Conservation (phyloP, 2,113 vertebrate species). For the Pelmatolapia mariae region DNA sequence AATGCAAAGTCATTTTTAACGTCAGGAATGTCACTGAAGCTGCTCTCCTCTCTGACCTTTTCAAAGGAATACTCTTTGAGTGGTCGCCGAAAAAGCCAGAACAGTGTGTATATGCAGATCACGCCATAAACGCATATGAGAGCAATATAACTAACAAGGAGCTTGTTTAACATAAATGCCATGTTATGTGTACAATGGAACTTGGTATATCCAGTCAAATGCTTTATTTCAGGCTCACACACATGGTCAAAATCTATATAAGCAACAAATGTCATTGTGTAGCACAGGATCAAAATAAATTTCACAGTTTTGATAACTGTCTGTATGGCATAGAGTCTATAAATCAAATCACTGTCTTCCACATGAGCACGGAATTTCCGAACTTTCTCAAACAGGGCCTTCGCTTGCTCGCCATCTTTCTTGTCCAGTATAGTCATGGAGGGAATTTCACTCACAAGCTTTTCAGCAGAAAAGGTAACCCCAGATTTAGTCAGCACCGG, state of each 20-base stretch:
- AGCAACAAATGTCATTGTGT: constrained; percentile 92
- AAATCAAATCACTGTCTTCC: constrained; percentile 96
- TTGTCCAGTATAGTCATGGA: constrained; percentile 97
- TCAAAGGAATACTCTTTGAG: constrained; percentile 98
- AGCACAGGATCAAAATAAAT: constrained; percentile 94
- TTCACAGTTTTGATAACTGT: constrained; percentile 96
- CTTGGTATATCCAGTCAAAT: constrained; percentile 87
- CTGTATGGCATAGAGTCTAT: constrained; percentile 93
- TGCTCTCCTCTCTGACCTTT: constrained; percentile 96
- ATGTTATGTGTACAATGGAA: constrained; percentile 97
- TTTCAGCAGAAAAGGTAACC: constrained; percentile 91
- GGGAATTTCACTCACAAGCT: constrained; percentile 89
- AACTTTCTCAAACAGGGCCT: constrained; percentile 97
- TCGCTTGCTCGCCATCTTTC: constrained; percentile 97
- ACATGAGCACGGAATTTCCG: constrained; percentile 93
- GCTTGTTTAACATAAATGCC: constrained; percentile 96
- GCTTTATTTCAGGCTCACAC: constrained; percentile 87
- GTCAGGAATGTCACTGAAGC: constrained; percentile 97
- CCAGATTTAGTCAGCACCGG: constrained; percentile 88
- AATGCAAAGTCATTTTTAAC: constrained; percentile 98
- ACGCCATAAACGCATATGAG: constrained; percentile 93
- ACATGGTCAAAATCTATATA: constrained; percentile 89
- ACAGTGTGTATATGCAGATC: constrained; percentile 93
- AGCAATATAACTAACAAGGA: constrained; percentile 95
- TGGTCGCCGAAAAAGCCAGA: constrained; percentile 94